A percentile compares a stretch with the other conserved stretches of the same genome.
Evolutionary conservation across 2,888 invertebrate genomes (phyloP).

Genomic region (Mythimna albipuncta): DNA sequence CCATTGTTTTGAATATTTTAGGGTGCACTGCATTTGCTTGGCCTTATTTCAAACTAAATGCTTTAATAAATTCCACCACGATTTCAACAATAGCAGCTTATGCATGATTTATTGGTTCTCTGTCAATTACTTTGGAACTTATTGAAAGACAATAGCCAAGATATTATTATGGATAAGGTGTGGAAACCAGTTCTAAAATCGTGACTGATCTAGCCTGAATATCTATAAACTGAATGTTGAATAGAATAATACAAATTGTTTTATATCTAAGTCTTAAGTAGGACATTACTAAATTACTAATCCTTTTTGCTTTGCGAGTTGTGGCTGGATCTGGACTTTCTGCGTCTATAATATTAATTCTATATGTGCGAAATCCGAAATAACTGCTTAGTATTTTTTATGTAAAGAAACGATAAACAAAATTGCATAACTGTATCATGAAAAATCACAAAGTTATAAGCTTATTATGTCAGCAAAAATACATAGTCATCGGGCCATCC

Average conservation of each 20-base stretch:
- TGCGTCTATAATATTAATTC: too few relatives aligned
- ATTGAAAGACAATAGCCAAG: conserved; percentile 50
- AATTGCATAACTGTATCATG: too few relatives aligned
- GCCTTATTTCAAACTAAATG: conserved; percentile 3
- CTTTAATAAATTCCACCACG: conserved; percentile 22
- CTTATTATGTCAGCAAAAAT: too few relatives aligned
- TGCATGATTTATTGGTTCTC: conserved; percentile 42
- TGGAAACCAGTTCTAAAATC: conserved; percentile 48
- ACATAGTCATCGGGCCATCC: too few relatives aligned
- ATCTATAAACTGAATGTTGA: conserved; percentile 32
- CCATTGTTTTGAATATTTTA: conserved; percentile 27
- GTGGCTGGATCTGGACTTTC: not conserved
- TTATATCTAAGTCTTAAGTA: not conserved
- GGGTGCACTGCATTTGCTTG: conserved; percentile 6
- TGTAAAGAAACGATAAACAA: too few relatives aligned
- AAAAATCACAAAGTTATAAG: too few relatives aligned
- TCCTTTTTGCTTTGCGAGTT: conserved; percentile 29
- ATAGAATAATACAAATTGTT: conserved; percentile 35
- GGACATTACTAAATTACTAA: conserved; percentile 22
- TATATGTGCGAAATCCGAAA: too few relatives aligned
- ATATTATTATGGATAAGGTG: conserved; percentile 41
- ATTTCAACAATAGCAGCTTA: conserved; percentile 42
- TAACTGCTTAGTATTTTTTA: too few relatives aligned
- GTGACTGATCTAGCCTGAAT: conserved; percentile 54
- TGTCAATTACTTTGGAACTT: conserved; percentile 50